Evolutionary conservation across 2,113 vertebrate genomes (phyloP).

Genomic region (Neoarius graeffei): DNA sequence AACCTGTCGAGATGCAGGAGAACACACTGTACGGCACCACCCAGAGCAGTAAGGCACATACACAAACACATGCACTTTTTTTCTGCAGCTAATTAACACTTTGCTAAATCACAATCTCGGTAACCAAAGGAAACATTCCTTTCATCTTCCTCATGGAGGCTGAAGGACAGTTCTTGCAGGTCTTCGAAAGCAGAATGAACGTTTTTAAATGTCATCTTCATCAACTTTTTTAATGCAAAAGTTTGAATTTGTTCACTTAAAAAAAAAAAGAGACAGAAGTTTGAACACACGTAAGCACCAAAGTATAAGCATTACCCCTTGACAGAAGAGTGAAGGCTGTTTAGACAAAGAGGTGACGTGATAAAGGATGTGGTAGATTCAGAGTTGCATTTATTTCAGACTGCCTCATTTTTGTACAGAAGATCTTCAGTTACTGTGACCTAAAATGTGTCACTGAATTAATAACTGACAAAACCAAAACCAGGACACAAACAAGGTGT

Average conservation of each 20-base stretch:
- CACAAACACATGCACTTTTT: slow-evolving; percentile 16
- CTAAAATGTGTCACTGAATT: neutral
- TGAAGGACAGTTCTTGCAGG: neutral
- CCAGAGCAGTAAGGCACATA: slow-evolving; percentile 61
- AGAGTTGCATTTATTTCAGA: neutral
- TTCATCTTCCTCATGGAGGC: too few relatives aligned
- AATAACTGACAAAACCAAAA: neutral
- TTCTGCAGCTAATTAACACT: neutral
- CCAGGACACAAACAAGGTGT: neutral
- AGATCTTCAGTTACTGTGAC: neutral
- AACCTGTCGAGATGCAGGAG: slow-evolving; percentile 68
- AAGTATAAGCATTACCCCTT: neutral
- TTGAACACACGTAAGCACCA: neutral
- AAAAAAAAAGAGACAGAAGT: neutral
- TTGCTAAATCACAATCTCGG: neutral
- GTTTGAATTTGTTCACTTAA: neutral
- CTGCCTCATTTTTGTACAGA: neutral
- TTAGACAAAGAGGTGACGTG: neutral
- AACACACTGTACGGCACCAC: slow-evolving; percentile 74
- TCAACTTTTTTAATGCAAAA: neutral
- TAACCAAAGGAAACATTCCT: neutral
- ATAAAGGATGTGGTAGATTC: neutral
- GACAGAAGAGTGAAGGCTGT: neutral
- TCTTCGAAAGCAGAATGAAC: neutral
- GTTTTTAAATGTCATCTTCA: neutral